Base-by-base conservation (phyloP, 2,113 vertebrate genomes). In the Zosterops japonicus region DNA sequence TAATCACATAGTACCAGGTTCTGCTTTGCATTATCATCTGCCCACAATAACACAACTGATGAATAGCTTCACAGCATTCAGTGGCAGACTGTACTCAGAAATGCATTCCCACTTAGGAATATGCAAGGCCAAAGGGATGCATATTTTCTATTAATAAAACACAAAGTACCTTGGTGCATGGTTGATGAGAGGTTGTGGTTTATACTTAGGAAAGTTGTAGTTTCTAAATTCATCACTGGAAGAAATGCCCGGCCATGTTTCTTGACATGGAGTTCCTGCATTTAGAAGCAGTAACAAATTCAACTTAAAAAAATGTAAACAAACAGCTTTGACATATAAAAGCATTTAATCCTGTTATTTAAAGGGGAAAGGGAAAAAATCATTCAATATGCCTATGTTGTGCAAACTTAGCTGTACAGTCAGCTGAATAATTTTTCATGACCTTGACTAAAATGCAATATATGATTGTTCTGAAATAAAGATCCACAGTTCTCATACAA, bases 201-300 rank as follows among this genome's bases (percentile, higher is more conserved):
- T 99, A 91, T 99, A 99, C 97, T 99, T 99, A 75, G 99, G 99
- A 80, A 99, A 99, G 94, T 98, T 99, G 97, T 99, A 99, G 93
- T 99, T 99, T 97, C 99, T 99, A 96, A 99, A 99, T 94, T 99
- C 99, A 77, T 99, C 99, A 87, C 99, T 99, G 96, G 99, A 98
- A 93, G 98, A 98, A 98, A 99, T 99, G 93, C 99, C 98, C 33
- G 99, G 98, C 99, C 99, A 99, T 72, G 98, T 99, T 94, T 99
- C 99, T 96, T 99, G 99, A 93, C 98, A 98, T 18, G 99, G 99
- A 63, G 99, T 99, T 96, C 99, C 99, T 99, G 96, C 84, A 65
- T 97, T 94, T 24, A 74, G 91, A 96, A 94, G 75, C 85, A 86
- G 14, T 60, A 91, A 87, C 17, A 82, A 86, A 88, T 82, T 50